A percentile compares a stretch with the other conserved stretches of the same genome.
phyloP scores from a whole-genome alignment of 2,113 vertebrate genomes.

The Pomatostomus ruficeps region DNA sequence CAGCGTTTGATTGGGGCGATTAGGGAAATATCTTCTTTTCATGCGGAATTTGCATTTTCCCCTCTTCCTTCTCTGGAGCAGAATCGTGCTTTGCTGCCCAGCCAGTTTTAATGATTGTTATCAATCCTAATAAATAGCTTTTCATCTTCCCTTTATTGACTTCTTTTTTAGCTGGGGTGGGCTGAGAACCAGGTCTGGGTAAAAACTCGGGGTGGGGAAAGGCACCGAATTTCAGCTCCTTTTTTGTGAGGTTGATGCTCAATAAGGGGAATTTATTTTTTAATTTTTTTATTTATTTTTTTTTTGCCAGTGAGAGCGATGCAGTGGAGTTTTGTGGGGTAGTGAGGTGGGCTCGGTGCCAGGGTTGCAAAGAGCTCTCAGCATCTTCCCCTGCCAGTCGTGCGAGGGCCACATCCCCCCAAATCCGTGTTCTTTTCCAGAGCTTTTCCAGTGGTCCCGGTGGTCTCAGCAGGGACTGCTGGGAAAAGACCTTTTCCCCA shows the following conservation, averaged over 20 bases:
- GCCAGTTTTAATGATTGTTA: constrained; percentile 74
- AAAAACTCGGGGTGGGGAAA: not conserved
- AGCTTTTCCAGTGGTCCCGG: not conserved
- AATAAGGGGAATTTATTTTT: not conserved
- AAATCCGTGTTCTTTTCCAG: not conserved
- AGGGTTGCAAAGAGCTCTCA: not conserved
- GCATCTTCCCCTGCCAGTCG: not conserved
- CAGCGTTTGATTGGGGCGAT: constrained; percentile 78
- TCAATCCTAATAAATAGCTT: constrained; percentile 74
- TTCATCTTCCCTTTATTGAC: constrained; percentile 69
- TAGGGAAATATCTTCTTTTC: constrained; percentile 73
- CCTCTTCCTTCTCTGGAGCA: constrained; percentile 57
- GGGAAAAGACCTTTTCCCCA: not conserved
- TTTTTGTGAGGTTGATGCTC: not conserved
- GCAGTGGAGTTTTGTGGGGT: accelerated
- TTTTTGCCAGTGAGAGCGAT: not conserved
- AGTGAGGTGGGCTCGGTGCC: not conserved
- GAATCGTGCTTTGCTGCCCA: constrained; percentile 66
- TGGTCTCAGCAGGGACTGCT: not conserved
- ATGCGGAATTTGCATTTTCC: constrained; percentile 75
- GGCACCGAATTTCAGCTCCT: not conserved
- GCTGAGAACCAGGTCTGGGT: constrained; percentile 41
- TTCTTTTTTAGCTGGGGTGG: constrained; percentile 59
- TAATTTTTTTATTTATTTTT: too few species aligned
- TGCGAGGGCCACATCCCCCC: not conserved